Evolutionary conservation across 2,113 vertebrate species (phyloP).

Genomic region (Nothoprocta perdicaria): DNA sequence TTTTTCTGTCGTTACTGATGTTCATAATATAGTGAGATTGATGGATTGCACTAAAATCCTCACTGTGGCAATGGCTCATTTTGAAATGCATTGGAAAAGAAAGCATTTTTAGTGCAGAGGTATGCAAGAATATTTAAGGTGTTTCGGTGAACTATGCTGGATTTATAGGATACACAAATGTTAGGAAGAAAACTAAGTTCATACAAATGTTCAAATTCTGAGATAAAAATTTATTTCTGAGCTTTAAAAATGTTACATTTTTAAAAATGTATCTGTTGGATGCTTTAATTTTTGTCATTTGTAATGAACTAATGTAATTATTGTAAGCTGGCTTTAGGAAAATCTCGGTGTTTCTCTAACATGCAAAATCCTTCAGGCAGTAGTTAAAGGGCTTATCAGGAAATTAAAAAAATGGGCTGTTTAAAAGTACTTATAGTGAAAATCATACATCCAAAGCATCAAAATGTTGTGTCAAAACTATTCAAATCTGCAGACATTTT

Average conservation of each 20-base stretch:
- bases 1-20: constrained; percentile 39
- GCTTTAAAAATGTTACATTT: neutral
- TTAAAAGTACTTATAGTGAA: neutral
- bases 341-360: neutral
- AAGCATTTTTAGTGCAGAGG: neutral
- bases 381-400: neutral
- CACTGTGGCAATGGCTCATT: neutral
- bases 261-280: neutral
- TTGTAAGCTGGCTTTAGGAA: neutral
- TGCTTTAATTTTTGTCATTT: neutral
- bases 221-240: neutral
- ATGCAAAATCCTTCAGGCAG: neutral
- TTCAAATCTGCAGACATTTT: neutral
- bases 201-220: neutral
- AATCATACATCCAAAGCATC: neutral
- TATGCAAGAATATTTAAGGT: constrained; percentile 7
- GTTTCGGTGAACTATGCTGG: neutral
- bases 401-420: neutral
- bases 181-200: neutral
- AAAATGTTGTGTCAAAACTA: neutral
- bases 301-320: neutral
- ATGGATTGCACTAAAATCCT: constrained; percentile 59
- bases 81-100: neutral
- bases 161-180: neutral
- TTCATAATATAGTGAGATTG: constrained; percentile 51